A percentile compares a stretch with the other conserved stretches of the same genome.
Evolutionary conservation across 2,888 invertebrate species (phyloP).

Genomic region (Entomobrya multifasciata): DNA sequence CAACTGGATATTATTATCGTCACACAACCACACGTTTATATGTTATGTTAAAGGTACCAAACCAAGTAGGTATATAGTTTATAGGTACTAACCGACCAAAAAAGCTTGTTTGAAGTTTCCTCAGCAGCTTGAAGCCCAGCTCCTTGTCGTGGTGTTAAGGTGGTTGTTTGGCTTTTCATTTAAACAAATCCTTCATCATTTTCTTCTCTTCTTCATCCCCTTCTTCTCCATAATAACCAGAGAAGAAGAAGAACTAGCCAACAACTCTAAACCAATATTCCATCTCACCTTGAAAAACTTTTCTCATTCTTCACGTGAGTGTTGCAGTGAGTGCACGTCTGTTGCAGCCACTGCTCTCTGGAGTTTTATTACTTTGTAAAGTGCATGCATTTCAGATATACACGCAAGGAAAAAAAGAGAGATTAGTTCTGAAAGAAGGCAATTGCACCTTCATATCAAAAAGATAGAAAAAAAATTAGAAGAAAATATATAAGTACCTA

Average conservation of each 20-base stretch:
- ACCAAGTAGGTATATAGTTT: too few species aligned
- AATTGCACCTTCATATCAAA: neutral
- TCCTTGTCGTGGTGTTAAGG: slow-evolving; percentile 28
- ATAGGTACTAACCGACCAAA: too few species aligned
- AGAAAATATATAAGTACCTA: slow-evolving; percentile 17
- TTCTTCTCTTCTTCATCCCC: slow-evolving; percentile 6
- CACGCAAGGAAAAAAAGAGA: neutral
- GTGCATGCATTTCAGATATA: neutral
- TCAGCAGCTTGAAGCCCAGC: too few species aligned
- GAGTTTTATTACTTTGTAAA: neutral
- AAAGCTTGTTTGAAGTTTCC: slow-evolving; percentile 44
- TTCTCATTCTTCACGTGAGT: slow-evolving; percentile 52
- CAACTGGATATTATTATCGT: slow-evolving; percentile 23
- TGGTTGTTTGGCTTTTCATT: slow-evolving; percentile 50
- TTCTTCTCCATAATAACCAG: neutral
- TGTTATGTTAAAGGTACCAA: neutral
- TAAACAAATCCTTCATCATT: slow-evolving; percentile 39
- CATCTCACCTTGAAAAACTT: slow-evolving; percentile 49
- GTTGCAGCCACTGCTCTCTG: neutral
- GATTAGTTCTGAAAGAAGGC: neutral
- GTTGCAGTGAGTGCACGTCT: slow-evolving; percentile 46
- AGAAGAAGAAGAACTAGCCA: neutral
- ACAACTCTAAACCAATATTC: slow-evolving; percentile 4
- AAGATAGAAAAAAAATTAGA: neutral
- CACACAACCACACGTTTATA: neutral